A percentile compares a stretch with the other conserved stretches of the same genome.
phyloP scores from a whole-genome alignment of 2,797 vertebrate genomes.

The Picus viridis region DNA sequence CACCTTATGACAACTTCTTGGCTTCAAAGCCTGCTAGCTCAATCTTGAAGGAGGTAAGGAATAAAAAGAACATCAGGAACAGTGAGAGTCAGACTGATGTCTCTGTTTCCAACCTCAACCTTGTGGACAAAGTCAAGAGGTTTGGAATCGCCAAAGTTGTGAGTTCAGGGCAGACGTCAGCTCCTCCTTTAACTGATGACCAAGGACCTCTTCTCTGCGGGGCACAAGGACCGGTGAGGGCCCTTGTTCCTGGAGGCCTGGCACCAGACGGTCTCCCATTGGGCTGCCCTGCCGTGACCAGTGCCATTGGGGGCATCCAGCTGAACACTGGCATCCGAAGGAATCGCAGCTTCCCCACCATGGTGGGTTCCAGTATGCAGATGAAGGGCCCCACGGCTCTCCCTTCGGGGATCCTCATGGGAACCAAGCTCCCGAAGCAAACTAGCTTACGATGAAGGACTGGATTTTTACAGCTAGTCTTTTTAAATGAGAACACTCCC shows the following conservation, averaged over 20 bases:
- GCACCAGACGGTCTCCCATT: conserved; percentile 74
- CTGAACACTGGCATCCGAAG: conserved; percentile 89
- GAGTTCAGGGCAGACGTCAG: conserved; percentile 69
- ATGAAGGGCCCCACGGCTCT: conserved; percentile 92
- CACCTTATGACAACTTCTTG: conserved; percentile 91
- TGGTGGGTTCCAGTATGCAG: conserved; percentile 98
- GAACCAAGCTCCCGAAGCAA: conserved; percentile 83
- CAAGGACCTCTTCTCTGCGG: conserved; percentile 86
- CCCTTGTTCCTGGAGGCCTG: conserved; percentile 81
- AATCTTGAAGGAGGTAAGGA: conserved; percentile 93
- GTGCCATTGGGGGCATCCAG: conserved; percentile 84
- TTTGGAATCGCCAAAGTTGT: conserved; percentile 86
- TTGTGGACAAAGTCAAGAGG: conserved; percentile 95
- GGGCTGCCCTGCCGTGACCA: conserved; percentile 76
- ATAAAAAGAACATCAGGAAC: conserved; percentile 82
- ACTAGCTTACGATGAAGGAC: conserved; percentile 80
- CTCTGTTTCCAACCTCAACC: conserved; percentile 90
- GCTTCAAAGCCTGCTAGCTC: conserved; percentile 96
- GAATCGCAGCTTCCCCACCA: conserved; percentile 94
- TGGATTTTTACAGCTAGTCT: conserved; percentile 59
- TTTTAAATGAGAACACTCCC: conserved; percentile 44
- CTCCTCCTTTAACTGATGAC: conserved; percentile 74
- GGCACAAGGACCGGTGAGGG: conserved; percentile 83
- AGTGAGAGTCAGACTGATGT: conserved; percentile 88
- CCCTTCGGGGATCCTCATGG: conserved; percentile 86